Percentiles rank a stretch among this genome's conserved stretches.
These are phyloP conservation scores for Chionis minor DNA, from an alignment of 2,113 vertebrate species.

Conservation along the genomic window DNA sequence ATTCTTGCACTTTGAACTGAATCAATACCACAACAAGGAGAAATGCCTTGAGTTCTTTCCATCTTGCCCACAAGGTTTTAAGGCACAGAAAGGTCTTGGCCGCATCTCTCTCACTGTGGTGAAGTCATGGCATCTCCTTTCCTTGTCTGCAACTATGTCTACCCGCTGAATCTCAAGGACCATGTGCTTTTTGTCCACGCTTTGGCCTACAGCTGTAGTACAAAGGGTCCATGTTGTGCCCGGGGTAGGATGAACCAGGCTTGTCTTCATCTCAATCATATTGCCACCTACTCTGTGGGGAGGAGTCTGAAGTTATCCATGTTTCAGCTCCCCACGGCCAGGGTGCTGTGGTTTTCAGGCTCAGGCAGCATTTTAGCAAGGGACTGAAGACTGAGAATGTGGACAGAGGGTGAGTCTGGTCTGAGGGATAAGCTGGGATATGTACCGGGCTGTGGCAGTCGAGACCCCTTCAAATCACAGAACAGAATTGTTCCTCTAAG, in stretches of 20 bases:
- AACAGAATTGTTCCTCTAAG: not conserved
- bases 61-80: too few relatives aligned
- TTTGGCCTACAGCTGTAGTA: not conserved
- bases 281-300: not conserved
- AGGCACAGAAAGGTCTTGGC: not conserved
- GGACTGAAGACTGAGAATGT: not conserved
- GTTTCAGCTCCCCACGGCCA: not conserved
- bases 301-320: not conserved
- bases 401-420: not conserved
- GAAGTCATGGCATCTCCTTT: not conserved
- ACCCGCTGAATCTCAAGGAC: not conserved
- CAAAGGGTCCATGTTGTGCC: not conserved
- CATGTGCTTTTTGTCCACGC: not conserved
- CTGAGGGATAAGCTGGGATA: not conserved
- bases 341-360: not conserved
- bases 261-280: not conserved
- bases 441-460: rapidly evolving
- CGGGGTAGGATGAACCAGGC: not conserved
- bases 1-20: not conserved
- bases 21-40: not conserved
- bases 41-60: not conserved
- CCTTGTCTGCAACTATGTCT: not conserved
- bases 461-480: not conserved
- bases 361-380: not conserved
- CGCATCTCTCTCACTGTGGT: not conserved